Percentiles rank a stretch among this genome's conserved stretches.
These are phyloP conservation scores for Passer domesticus DNA, from an alignment of 2,113 vertebrate genomes.

Conservation along the genomic window DNA sequence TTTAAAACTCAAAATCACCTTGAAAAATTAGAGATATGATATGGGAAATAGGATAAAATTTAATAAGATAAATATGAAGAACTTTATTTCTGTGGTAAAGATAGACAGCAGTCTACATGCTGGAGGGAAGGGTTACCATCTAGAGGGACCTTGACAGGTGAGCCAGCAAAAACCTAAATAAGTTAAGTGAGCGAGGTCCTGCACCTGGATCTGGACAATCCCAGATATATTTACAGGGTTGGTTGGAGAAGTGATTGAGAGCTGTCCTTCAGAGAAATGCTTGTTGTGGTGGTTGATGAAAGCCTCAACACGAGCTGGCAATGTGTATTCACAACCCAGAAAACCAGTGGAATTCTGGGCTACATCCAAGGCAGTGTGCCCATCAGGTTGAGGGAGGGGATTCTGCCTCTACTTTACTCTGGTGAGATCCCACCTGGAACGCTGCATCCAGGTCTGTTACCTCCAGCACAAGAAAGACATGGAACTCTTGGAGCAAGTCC, in stretches of 20 bases:
- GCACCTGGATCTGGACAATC: no score
- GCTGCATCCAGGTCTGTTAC: no score
- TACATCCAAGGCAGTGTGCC: accelerated
- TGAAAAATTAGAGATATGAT: background rate
- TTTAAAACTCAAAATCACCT: background rate
- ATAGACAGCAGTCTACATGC: background rate
- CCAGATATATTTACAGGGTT: background rate
- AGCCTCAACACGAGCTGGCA: accelerated
- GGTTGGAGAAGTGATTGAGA: background rate
- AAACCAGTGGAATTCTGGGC: background rate
- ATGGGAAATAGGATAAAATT: background rate
- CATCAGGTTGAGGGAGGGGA: background rate
- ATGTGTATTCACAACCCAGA: background rate
- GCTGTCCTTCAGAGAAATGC: no score
- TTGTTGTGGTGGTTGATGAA: background rate
- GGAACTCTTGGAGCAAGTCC: background rate
- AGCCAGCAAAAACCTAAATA: background rate
- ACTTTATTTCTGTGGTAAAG: background rate
- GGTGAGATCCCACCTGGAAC: background rate
- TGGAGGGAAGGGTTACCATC: background rate
- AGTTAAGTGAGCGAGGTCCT: background rate
- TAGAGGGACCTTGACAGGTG: background rate
- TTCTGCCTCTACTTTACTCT: background rate
- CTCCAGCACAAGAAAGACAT: background rate
- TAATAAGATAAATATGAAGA: background rate